Evolutionary conservation across 2,797 vertebrate genomes (phyloP), one percentile per base, ranked within the genome.

Genomic region (Gymnothorax javanicus): DNA sequence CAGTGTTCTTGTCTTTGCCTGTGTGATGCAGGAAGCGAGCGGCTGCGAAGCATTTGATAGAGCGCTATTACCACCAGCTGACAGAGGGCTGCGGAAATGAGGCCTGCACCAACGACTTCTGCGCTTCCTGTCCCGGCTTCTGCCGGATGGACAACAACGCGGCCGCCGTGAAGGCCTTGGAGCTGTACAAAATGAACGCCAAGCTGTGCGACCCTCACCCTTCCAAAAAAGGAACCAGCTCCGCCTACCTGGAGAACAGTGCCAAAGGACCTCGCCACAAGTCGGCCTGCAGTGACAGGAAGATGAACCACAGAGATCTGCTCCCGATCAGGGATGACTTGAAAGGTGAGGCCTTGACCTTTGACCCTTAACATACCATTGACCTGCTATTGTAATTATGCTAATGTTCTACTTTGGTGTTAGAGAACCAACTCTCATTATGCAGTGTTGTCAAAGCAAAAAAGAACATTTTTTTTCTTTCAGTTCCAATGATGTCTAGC

Each of bases 61-160:
- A 99, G 96, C 98, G 98, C 96, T 99, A 99, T 97, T 99, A 99
- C 97, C 97, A 96, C 94, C 99, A 99, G 98, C 97, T 99, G 97
- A 99, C 98, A 12, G 97, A 99, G 92, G 99, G 99, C 96, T 99
- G 99, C 96, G 99, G 99, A 96, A 99, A 99, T 98, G 97, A 97
- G 95, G 96, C 97, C 97, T 99, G 99, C 97, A 96, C 97, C 93
- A 99, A 99, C 96, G 97, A 98, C 95, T 98, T 97, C 94, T 99
- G 98, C 93, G 99, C 98, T 94, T 99, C 98, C 91, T 97, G 97
- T 93, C 94, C 95, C 90, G 96, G 95, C 94, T 99, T 98, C 94
- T 97, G 94, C 92, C 97, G 97, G 93, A 96, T 99, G 97, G 99
- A 99, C 96, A 99, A 97, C 93, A 99, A 99, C 95, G 93, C 97